These are phyloP conservation scores for Benthochromis sp. DNA, from an alignment of 2,113 vertebrate species.

Conservation along the genomic window DNA sequence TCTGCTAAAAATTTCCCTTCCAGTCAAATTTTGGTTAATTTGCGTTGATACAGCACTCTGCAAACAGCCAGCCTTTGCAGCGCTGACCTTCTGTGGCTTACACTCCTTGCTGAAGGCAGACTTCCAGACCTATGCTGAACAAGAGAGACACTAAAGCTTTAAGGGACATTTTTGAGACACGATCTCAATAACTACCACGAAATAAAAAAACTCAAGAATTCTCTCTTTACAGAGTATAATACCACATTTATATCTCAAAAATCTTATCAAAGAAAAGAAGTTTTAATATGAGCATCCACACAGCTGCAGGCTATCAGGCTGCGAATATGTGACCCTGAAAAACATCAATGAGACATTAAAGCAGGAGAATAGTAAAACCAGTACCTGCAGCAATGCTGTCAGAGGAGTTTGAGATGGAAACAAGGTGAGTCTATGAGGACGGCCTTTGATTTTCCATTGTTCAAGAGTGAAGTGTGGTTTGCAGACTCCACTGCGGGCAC, in stretches of 20 bases:
- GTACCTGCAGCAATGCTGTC: neutral
- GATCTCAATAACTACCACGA: neutral
- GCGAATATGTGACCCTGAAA: neutral
- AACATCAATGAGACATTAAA: neutral
- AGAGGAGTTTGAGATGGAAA: neutral
- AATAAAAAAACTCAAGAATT: neutral
- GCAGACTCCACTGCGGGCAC: neutral
- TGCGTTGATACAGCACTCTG: neutral
- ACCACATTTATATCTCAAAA: neutral
- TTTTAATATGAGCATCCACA: neutral
- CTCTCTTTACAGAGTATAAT: neutral
- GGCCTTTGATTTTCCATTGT: neutral
- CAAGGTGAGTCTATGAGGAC: neutral
- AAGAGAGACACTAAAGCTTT: neutral
- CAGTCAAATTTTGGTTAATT: neutral
- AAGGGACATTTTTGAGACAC: neutral
- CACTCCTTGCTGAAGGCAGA: neutral
- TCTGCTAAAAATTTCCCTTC: neutral
- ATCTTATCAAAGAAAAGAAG: neutral
- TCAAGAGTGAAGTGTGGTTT: neutral
- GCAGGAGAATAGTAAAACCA: neutral
- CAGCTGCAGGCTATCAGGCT: neutral
- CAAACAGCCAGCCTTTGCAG: neutral
- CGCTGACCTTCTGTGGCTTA: neutral
- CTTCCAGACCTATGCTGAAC: neutral